A percentile compares a stretch with the other conserved stretches of the same genome.
phyloP scores from a whole-genome alignment of 1,140 invertebrate genomes.

The Belonocnema kinseyi region DNA sequence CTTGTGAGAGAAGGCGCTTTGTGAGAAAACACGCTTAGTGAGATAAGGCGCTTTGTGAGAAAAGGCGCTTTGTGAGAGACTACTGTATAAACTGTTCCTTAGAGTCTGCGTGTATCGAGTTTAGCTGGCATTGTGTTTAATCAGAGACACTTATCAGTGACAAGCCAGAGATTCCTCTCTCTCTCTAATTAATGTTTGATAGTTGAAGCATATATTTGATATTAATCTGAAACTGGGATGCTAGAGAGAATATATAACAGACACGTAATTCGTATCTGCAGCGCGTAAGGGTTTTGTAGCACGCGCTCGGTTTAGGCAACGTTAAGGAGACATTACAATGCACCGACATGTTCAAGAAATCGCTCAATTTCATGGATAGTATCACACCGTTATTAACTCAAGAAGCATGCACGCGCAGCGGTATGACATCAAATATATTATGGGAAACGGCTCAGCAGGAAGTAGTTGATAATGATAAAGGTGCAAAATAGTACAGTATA shows the following conservation, averaged over 20 bases:
- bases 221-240: constrained; percentile 10
- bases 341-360: neutral
- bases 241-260: neutral
- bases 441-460: neutral
- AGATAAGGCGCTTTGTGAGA: too few species aligned
- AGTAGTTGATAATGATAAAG: constrained; percentile 23
- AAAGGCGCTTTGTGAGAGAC: too few species aligned
- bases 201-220: constrained; percentile 8
- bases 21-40: too few species aligned
- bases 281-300: too few species aligned
- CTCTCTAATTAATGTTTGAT: constrained; percentile 7
- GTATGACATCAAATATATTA: neutral
- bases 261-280: constrained; percentile 6
- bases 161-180: neutral
- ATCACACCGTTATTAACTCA: constrained; percentile 13
- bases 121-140: neutral
- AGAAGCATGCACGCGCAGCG: constrained; percentile 4
- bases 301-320: neutral
- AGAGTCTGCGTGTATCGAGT: too few species aligned
- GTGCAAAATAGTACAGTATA: neutral
- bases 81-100: too few species aligned
- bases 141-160: constrained; percentile 18
- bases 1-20: too few species aligned
- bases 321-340: constrained; percentile 7
- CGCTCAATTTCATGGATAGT: constrained; percentile 31